A percentile compares a stretch with the other conserved stretches of the same genome.
Conservation (phyloP, 2,113 vertebrate species). For the Carollia perspicillata region DNA sequence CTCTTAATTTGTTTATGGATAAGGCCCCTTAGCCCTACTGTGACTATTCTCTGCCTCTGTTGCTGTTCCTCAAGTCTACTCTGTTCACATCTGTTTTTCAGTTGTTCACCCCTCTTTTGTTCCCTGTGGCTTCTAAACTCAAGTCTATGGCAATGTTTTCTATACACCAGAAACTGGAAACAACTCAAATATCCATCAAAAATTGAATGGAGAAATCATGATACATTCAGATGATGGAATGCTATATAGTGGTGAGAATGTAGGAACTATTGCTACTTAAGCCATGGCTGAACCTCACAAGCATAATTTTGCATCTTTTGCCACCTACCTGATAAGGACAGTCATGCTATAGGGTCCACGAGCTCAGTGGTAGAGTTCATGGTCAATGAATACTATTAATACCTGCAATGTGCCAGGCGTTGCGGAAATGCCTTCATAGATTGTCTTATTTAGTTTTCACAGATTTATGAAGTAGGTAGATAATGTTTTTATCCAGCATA, state of each 20-base stretch:
- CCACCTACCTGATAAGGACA: not conserved
- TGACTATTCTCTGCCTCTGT: not conserved
- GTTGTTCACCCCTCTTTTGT: not conserved
- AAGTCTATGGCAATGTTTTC: not conserved
- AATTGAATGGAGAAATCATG: not conserved
- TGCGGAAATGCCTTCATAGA: not conserved
- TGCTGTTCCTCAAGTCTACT: not conserved
- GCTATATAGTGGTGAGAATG: not conserved
- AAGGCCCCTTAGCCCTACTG: not conserved
- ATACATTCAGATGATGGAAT: not conserved
- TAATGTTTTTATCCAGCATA: not conserved
- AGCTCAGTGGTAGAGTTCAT: not conserved
- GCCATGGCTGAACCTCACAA: not conserved
- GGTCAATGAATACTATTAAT: not conserved
- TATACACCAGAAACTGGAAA: not conserved
- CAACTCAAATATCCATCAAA: not conserved
- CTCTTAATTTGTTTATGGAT: not conserved
- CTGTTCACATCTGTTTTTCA: not conserved
- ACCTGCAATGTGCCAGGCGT: not conserved
- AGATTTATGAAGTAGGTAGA: not conserved
- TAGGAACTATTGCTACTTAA: not conserved
- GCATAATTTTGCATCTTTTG: not conserved
- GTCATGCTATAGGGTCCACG: not conserved
- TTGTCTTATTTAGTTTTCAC: conserved; percentile 19
- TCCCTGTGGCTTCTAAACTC: not conserved